Base-by-base conservation (phyloP, 1,140 invertebrate species). In the Papilio helenus region DNA sequence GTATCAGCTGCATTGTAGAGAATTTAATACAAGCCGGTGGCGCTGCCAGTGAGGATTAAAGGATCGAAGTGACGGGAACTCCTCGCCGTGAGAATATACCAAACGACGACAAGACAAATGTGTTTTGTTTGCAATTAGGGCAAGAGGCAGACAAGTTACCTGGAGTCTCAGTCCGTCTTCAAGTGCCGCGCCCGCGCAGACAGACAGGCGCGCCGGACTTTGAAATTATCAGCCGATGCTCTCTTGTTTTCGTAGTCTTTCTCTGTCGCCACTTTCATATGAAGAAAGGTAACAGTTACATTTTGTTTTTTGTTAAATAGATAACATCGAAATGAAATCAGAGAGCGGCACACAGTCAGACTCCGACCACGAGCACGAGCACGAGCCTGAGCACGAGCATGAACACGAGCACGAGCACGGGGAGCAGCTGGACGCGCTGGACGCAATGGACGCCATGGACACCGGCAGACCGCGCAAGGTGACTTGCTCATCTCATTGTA, bases 381-480 rank as follows among this genome's bases (percentile, higher is more conserved):
- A 84, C 61, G 87, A 89, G 23, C 83, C 72, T 26, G 86, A 87
- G 58, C 85, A 78, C 46, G 86, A 87, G 81, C 82, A 81, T 39
- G 82, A 85, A 29, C 81, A 12, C 34, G 87, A 89, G 58, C 85
- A 81, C 18, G 86, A 87, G n/a, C 85, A 85, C 76, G 80, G 80
- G 49, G 79, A 55, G 89, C 88, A 44, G 87, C 83, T 49, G 87
- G 88, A n/a, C 85, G 84, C 65, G 80, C 79, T 8, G 88, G 90
- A 26, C 87, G 87, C 14, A 20, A 65, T 92, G 46, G 91, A 93
- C 49, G 83, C 87, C 16, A 79, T 92, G 14, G 91, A 92, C 61
- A 85, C 90, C 8, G 88, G 90, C 1, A 72, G 92, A 72, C 92
- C 92, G 23, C 90, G 92, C 87, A 93, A 93, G 92, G 92, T 93